These are phyloP conservation scores for Acyrthosiphon pisum DNA, from an alignment of 1,140 invertebrate genomes.

Conservation along the genomic window DNA sequence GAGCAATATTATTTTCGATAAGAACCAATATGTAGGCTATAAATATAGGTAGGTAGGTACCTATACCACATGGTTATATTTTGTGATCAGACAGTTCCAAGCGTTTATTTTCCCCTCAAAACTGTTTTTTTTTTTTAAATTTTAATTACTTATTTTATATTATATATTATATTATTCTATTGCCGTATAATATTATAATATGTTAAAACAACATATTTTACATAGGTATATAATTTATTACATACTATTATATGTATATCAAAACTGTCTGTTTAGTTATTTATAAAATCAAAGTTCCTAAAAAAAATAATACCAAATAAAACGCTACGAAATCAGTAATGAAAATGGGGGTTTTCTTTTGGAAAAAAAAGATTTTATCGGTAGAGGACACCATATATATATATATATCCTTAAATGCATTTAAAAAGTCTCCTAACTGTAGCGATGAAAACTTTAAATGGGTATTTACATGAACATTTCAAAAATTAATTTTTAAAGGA, in stretches of 20 bases:
- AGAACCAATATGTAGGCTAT: not conserved
- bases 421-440: too few species aligned
- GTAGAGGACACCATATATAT: too few species aligned
- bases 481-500: not conserved
- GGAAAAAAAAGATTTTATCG: not conserved
- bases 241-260: too few species aligned
- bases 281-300: not conserved
- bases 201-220: not conserved
- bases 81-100: not conserved
- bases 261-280: not conserved
- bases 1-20: constrained; percentile 24
- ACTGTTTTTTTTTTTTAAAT: not conserved
- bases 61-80: not conserved
- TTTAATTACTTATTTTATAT: not conserved
- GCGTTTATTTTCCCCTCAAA: not conserved
- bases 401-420: too few species aligned
- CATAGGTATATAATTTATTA: not conserved
- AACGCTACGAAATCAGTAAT: not conserved
- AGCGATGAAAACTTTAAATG: too few species aligned
- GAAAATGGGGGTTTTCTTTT: not conserved
- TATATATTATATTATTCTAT: too few species aligned
- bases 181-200: not conserved
- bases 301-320: not conserved
- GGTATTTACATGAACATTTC: not conserved
- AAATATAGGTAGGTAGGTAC: too few species aligned